Base-by-base conservation (phyloP, 2,888 invertebrate genomes). In the Phortica okadai region DNA sequence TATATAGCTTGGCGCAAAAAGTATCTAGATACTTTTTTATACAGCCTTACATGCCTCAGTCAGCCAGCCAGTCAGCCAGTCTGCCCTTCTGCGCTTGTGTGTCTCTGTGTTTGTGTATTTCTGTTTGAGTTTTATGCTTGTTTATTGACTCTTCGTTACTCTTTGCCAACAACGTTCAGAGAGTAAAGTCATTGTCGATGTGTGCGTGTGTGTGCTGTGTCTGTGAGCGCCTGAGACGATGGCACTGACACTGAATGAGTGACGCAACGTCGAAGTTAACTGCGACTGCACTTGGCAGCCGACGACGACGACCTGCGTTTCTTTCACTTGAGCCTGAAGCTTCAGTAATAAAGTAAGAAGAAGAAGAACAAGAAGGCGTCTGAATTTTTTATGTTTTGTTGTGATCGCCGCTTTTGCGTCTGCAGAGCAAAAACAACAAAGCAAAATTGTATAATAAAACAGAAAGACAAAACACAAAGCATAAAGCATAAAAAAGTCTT, bases 1-100 rank as follows among this genome's bases (percentile, higher is more conserved):
- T 21, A 16, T 21, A 73, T 70, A 76, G 70, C 79, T 77, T 64
- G 62, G 62, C 62, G 83, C 66, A 64, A 74, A 80, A 83, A 81
- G 83, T 86, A 86, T 85, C 84, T 81, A 80, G 82, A 82, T 82
- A 84, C 81, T 79, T 81, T 83, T 64, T 56, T 56, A 8, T 45
- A 45, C 45, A 45, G 45, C 45, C 45, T 45, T 45, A 21, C 21
- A 21, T 21, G 21, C 21, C 21, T 21, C 21, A 21, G 21, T 21
- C 1, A 21, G 21, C 21, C 21, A 21, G 21, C 21, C 21, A 21
- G 21, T 21, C 21, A 0, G 59, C 59, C 6, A 11, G 59, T 21
- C 21, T 59, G 59, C 59, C 59, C 59, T 14, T 73, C 42, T 67
- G 41, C 42, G 42, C n/a, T n/a, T 42, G 67, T n/a, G 45, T 73